Percentiles rank a stretch among this genome's conserved stretches.
Evolutionary conservation across 2,888 invertebrate species (phyloP).

Genomic region (Willowsia nigromaculata): DNA sequence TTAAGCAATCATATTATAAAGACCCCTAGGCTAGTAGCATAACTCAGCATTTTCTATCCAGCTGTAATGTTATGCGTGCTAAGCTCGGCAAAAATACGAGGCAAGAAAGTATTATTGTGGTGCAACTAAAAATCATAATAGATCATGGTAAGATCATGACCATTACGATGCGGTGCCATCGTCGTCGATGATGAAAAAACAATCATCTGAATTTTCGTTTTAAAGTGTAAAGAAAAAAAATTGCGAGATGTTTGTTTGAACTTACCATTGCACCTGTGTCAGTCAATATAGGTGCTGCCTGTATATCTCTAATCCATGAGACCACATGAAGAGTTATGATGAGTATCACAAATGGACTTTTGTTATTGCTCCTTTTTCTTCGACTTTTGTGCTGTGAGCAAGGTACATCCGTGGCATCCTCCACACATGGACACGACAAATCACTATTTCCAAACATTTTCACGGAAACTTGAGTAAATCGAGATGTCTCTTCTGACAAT

Average conservation of each 20-base stretch:
- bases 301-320: constrained; percentile 38
- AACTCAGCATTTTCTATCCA: background rate
- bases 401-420: background rate
- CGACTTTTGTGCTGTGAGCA: constrained; percentile 20
- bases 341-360: constrained; percentile 46
- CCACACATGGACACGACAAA: background rate
- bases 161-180: background rate
- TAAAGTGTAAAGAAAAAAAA: background rate
- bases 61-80: background rate
- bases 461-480: background rate
- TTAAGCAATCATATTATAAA: background rate
- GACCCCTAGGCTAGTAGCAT: background rate
- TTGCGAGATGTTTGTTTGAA: constrained; percentile 21
- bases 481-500: background rate
- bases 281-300: constrained; percentile 55
- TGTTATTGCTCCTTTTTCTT: background rate
- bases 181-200: background rate
- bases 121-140: background rate
- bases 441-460: constrained; percentile 38
- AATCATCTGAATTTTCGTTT: background rate
- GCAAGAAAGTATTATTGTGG: background rate
- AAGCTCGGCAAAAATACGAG: background rate
- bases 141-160: constrained; percentile 4
- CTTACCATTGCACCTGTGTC: constrained; percentile 69
- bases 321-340: constrained; percentile 60